These are phyloP conservation scores for Bucco capensis DNA, from an alignment of 2,113 vertebrate species.

Conservation along the genomic window DNA sequence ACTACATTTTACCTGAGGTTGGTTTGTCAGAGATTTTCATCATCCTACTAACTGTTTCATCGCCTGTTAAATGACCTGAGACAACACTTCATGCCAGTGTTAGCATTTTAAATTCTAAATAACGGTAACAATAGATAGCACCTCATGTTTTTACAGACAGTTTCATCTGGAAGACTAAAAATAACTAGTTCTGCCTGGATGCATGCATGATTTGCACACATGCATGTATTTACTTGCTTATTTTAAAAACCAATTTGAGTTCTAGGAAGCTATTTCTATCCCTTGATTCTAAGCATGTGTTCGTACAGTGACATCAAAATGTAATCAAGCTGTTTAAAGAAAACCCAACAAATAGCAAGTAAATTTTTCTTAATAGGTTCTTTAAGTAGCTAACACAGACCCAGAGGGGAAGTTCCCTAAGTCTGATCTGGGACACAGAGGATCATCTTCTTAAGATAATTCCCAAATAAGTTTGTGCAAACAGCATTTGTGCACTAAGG, in stretches of 20 bases:
- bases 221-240: background rate
- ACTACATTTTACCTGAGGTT: background rate
- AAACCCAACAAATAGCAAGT: background rate
- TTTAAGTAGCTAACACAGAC: background rate
- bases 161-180: slow-evolving; percentile 37
- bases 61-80: slow-evolving; percentile 19
- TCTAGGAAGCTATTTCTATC: slow-evolving; percentile 2
- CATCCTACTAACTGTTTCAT: background rate
- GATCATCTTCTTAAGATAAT: background rate
- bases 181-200: background rate
- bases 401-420: background rate
- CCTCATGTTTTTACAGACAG: slow-evolving; percentile 31
- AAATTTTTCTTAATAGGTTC: background rate
- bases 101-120: slow-evolving; percentile 36
- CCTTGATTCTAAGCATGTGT: background rate
- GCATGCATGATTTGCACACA: background rate
- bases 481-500: background rate
- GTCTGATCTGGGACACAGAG: background rate
- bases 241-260: slow-evolving; percentile 20
- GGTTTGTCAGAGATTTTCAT: background rate
- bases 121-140: slow-evolving; percentile 19
- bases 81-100: background rate
- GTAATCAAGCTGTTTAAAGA: background rate
- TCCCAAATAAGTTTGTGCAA: background rate
- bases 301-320: background rate